Conservation (phyloP, 2,797 vertebrate species). For the Ptychadena robeensis region DNA sequence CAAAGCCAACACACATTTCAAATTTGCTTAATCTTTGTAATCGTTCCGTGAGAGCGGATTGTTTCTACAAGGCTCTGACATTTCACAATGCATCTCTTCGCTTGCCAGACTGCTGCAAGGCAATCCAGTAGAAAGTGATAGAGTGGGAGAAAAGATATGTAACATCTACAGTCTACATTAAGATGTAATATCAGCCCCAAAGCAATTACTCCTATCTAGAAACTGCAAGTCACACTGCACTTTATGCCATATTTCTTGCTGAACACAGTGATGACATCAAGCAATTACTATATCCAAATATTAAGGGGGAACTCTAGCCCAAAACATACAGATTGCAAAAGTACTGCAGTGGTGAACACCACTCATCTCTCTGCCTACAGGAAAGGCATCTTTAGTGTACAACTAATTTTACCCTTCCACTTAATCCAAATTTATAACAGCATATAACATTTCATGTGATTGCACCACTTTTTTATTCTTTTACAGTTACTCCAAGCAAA, state of each 20-base stretch:
- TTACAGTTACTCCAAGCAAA: too few relatives aligned
- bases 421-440: too few relatives aligned
- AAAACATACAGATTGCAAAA: neutral
- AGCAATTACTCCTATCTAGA: constrained; percentile 77
- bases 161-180: constrained; percentile 71
- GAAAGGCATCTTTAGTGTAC: neutral
- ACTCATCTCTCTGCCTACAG: neutral
- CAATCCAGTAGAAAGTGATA: constrained; percentile 71
- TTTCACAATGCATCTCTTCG: constrained; percentile 82
- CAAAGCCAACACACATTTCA: constrained; percentile 86
- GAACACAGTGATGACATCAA: neutral
- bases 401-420: too few relatives aligned
- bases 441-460: too few relatives aligned
- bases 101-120: constrained; percentile 83
- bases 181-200: constrained; percentile 67
- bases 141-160: constrained; percentile 67
- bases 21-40: constrained; percentile 90
- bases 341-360: neutral
- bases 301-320: neutral
- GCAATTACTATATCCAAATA: neutral
- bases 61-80: constrained; percentile 87
- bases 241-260: neutral
- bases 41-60: constrained; percentile 88
- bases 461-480: too few relatives aligned
- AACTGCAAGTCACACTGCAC: constrained; percentile 41